Evolutionary conservation across 2,797 vertebrate species (phyloP).

Genomic region (Vipera latastei): DNA sequence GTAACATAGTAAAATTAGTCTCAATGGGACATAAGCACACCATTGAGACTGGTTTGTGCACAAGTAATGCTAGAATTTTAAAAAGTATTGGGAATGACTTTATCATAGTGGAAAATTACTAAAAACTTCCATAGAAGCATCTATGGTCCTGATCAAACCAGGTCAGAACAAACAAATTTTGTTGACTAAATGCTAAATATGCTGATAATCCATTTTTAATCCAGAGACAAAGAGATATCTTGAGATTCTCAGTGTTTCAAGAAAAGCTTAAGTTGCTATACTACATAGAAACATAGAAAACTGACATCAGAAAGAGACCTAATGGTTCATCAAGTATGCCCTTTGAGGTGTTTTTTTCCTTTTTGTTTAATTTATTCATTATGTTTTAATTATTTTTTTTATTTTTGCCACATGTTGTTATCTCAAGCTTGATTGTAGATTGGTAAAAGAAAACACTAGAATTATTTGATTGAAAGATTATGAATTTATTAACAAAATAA

Average conservation of each 20-base stretch:
- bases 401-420: not conserved
- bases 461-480: not conserved
- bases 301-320: not conserved
- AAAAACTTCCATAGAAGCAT: not conserved
- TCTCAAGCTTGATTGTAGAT: not conserved
- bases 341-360: not conserved
- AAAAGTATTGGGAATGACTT: not conserved
- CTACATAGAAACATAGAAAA: not conserved
- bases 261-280: not conserved
- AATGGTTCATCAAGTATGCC: not conserved
- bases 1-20: not conserved
- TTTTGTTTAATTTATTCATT: not conserved
- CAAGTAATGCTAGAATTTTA: not conserved
- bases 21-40: not conserved
- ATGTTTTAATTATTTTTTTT: not conserved
- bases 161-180: not conserved
- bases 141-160: not conserved
- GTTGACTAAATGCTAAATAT: not conserved
- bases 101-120: not conserved
- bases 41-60: not conserved
- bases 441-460: not conserved
- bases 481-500: not conserved
- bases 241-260: not conserved
- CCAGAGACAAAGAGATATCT: not conserved
- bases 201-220: not conserved